Evolutionary conservation across 2,888 invertebrate genomes (phyloP).

Genomic region (Tenthredo distinguenda): DNA sequence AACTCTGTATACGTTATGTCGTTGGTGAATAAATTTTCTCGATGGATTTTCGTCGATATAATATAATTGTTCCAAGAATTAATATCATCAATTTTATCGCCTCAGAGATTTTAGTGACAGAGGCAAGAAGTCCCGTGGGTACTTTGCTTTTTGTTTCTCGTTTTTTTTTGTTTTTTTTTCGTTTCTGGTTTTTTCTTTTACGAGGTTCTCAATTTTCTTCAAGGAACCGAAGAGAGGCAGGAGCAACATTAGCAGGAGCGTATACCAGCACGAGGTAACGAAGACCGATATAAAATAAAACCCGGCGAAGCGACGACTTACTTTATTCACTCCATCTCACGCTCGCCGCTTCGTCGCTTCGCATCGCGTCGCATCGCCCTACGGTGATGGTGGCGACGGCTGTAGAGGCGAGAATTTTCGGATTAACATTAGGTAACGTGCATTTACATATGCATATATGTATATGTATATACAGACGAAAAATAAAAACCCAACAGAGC

Average conservation of each 20-base stretch:
- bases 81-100: no score
- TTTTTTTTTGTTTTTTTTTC: no score
- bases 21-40: no score
- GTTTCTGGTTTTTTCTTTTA: neutral
- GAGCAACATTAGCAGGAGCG: neutral
- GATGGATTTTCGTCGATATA: no score
- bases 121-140: neutral
- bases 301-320: slow-evolving; percentile 24
- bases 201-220: slow-evolving; percentile 32
- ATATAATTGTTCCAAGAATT: no score
- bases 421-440: neutral
- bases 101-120: no score
- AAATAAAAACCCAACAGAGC: neutral
- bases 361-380: neutral
- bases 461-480: neutral
- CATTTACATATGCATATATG: neutral
- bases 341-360: neutral
- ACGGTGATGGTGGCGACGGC: neutral
- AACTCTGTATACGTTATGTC: no score
- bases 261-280: neutral
- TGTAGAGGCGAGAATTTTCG: neutral
- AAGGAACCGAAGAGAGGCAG: neutral
- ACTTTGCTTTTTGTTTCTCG: no score
- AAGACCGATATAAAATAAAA: slow-evolving; percentile 19
- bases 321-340: slow-evolving; percentile 6